Percentiles rank a stretch among this genome's conserved stretches.
phyloP scores from a whole-genome alignment of 2,797 vertebrate genomes.

The Gymnodraco acuticeps region DNA sequence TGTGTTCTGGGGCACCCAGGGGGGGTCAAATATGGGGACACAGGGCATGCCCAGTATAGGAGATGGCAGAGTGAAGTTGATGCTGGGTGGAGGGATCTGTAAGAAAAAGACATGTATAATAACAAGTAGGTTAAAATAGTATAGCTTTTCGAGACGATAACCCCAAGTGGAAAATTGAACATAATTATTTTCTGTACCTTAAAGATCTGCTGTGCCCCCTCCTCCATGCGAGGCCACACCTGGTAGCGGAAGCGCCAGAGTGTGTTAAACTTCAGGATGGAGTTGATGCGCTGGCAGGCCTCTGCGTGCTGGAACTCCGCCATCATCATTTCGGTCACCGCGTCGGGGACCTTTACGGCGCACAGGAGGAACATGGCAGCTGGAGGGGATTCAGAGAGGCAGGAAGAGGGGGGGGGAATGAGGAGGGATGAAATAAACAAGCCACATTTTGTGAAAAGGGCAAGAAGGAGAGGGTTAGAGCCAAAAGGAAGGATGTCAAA shows the following conservation, averaged over 20 bases:
- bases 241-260: conserved; percentile 99
- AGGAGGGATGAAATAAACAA: background rate
- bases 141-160: background rate
- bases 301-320: conserved; percentile 99
- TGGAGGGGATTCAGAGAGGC: conserved; percentile 62
- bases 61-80: conserved; percentile 98
- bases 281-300: conserved; percentile 95
- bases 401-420: too few species aligned
- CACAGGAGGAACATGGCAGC: conserved; percentile 99
- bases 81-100: conserved; percentile 98
- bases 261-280: conserved; percentile 96
- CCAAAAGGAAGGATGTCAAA: background rate
- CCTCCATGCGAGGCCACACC: conserved; percentile 99
- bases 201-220: conserved; percentile 99
- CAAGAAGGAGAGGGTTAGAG: background rate
- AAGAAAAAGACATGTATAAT: conserved; percentile 9
- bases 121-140: background rate
- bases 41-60: conserved; percentile 99
- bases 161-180: too few species aligned
- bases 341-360: conserved; percentile 96
- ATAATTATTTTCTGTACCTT: conserved; percentile 84
- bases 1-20: conserved; percentile 96
- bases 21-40: conserved; percentile 98
- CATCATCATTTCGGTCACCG: conserved; percentile 98
- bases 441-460: background rate